These are phyloP conservation scores for Zaprionus ornatus DNA, from an alignment of 1,140 invertebrate genomes.

Conservation along the genomic window DNA sequence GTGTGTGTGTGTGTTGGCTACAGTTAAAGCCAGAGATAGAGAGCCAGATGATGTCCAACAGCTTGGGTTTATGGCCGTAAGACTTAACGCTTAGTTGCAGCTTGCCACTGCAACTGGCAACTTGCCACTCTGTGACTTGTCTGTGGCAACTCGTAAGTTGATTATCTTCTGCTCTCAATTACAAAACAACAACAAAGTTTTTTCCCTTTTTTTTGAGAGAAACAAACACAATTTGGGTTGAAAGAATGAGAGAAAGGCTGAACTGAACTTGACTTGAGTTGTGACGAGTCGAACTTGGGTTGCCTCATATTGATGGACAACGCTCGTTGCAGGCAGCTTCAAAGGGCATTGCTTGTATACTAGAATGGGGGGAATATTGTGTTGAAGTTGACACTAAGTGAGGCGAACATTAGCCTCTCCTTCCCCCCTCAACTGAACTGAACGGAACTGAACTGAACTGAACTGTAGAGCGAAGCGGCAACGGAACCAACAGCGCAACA, in stretches of 20 bases:
- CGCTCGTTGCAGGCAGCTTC: neutral
- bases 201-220: neutral
- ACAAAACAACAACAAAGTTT: slow-evolving; percentile 31
- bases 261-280: neutral
- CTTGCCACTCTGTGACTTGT: neutral
- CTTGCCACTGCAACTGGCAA: slow-evolving; percentile 13
- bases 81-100: slow-evolving; percentile 10
- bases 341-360: slow-evolving; percentile 30
- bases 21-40: slow-evolving; percentile 9
- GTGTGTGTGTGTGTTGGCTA: too few relatives aligned
- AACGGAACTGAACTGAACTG: neutral
- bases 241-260: neutral
- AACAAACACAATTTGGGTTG: slow-evolving; percentile 42
- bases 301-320: slow-evolving; percentile 23
- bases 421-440: neutral
- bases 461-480: neutral
- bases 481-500: slow-evolving; percentile 2
- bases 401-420: slow-evolving; percentile 7
- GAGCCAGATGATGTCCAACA: slow-evolving; percentile 7
- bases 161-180: slow-evolving; percentile 51
- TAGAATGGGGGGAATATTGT: slow-evolving; percentile 9
- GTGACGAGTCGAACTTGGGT: neutral
- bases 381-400: slow-evolving; percentile 29
- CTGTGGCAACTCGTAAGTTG: slow-evolving; percentile 30
- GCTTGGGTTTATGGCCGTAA: slow-evolving; percentile 25